Percentiles rank a stretch among this genome's conserved stretches.
These are phyloP conservation scores for Lasioglossum morio DNA, from an alignment of 2,888 invertebrate genomes.

Conservation along the genomic window DNA sequence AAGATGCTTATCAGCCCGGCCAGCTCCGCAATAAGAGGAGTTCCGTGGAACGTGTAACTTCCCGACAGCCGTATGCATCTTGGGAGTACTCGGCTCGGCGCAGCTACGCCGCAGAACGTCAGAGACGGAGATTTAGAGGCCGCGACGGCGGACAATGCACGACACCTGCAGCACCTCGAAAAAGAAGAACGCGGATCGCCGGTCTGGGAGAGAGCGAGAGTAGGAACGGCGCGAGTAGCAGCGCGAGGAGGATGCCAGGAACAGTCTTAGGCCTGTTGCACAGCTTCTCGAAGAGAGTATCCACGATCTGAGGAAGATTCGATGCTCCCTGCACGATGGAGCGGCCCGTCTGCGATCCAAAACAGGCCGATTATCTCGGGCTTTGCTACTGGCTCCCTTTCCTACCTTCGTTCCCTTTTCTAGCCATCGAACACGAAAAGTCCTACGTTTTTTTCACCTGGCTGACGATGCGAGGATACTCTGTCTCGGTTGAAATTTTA, in stretches of 20 bases:
- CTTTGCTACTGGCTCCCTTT: not conserved
- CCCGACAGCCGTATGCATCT: conserved; percentile 75
- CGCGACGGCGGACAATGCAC: conserved; percentile 81
- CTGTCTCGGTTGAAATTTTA: too few species aligned
- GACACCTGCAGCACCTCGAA: conserved; percentile 79
- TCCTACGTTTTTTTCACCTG: not conserved
- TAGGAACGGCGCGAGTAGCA: conserved; percentile 22
- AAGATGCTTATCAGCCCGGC: conserved; percentile 68
- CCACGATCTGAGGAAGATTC: conserved; percentile 1
- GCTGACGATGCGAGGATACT: not conserved
- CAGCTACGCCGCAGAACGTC: conserved; percentile 76
- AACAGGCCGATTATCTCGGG: conserved; percentile 3
- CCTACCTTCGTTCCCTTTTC: not conserved
- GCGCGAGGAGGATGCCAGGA: conserved; percentile 34
- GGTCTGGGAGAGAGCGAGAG: conserved; percentile 32
- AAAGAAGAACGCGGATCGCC: conserved; percentile 43
- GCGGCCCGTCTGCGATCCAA: not conserved
- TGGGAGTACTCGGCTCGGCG: conserved; percentile 73
- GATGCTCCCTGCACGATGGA: not conserved
- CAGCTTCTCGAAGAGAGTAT: not conserved
- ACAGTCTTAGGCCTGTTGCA: conserved; percentile 15
- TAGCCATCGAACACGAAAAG: not conserved
- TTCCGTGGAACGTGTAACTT: conserved; percentile 70
- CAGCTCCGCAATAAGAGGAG: conserved; percentile 68
- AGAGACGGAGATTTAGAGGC: conserved; percentile 80